A percentile compares a stretch with the other conserved stretches of the same genome.
Evolutionary conservation across 1,140 invertebrate species (phyloP).

Genomic region (Vollenhovia emeryi): DNA sequence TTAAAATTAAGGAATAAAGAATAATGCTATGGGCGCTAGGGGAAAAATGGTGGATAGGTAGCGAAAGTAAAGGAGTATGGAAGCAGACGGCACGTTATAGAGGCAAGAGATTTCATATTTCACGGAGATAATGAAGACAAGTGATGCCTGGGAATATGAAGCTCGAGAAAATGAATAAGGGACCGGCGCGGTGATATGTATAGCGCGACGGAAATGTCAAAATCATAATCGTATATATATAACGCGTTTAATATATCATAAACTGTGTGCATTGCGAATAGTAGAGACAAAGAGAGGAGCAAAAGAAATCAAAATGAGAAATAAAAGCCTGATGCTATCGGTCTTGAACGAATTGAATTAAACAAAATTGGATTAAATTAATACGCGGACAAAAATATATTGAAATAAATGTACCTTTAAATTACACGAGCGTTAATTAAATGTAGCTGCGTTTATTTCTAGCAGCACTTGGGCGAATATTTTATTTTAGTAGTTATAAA

Average conservation of each 20-base stretch:
- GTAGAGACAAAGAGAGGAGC: not conserved
- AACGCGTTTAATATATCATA: not conserved
- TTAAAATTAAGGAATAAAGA: slow-evolving; percentile 24
- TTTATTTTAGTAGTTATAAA: slow-evolving; percentile 17
- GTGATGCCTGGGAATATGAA: slow-evolving; percentile 50
- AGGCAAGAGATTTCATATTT: slow-evolving; percentile 53
- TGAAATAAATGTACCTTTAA: not conserved
- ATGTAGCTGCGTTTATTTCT: not conserved
- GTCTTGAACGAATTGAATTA: not conserved
- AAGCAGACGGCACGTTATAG: slow-evolving; percentile 38
- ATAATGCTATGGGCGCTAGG: not conserved
- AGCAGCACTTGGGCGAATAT: not conserved
- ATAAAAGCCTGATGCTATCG: not conserved
- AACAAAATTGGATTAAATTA: not conserved
- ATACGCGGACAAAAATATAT: not conserved
- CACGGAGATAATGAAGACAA: slow-evolving; percentile 53
- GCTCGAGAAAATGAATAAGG: slow-evolving; percentile 39
- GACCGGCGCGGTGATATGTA: slow-evolving; percentile 51
- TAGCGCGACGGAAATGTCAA: slow-evolving; percentile 41
- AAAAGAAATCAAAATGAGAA: not conserved
- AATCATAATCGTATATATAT: slow-evolving; percentile 12
- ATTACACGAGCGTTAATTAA: slow-evolving; percentile 5
- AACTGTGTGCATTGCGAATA: not conserved
- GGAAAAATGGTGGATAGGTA: slow-evolving; percentile 30
- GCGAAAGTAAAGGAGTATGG: slow-evolving; percentile 45